These are phyloP conservation scores for Leptinotarsa tumamoca DNA, from an alignment of 2,888 invertebrate genomes.

Conservation along the genomic window DNA sequence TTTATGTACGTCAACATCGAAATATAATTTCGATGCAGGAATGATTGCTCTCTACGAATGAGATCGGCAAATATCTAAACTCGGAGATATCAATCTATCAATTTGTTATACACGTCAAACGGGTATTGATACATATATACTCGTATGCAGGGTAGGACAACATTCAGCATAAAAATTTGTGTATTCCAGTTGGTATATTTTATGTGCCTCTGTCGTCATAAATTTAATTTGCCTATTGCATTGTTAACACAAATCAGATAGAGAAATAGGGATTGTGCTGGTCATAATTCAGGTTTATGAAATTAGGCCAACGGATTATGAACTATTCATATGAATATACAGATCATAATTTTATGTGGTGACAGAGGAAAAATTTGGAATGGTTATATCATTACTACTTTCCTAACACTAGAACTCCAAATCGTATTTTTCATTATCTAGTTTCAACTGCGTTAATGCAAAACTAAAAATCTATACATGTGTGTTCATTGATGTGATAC, in stretches of 20 bases:
- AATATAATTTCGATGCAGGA: not conserved
- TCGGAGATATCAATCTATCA: constrained; percentile 34
- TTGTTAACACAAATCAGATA: constrained; percentile 18
- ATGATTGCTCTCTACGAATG: not conserved
- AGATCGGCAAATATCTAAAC: constrained; percentile 25
- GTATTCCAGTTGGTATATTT: constrained; percentile 9
- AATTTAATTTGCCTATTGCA: not conserved
- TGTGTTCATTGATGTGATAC: too few relatives aligned
- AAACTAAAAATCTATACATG: too few relatives aligned
- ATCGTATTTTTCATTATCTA: too few relatives aligned
- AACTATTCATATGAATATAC: not conserved
- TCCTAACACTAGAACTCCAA: too few relatives aligned
- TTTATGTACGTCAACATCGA: not conserved
- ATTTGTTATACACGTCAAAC: constrained; percentile 36
- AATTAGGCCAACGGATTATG: not conserved
- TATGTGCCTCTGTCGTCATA: constrained; percentile 1
- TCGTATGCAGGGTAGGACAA: not conserved
- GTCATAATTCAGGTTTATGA: not conserved
- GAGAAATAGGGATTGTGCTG: not conserved
- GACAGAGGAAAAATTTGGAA: too few relatives aligned
- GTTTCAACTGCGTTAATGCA: too few relatives aligned
- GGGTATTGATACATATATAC: constrained; percentile 30
- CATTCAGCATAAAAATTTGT: constrained; percentile 23
- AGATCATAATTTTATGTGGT: too few relatives aligned
- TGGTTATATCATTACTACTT: too few relatives aligned